Evolutionary conservation across 2,888 invertebrate genomes (phyloP), one percentile per base, ranked within the genome.

Genomic region (Candidula unifasciata): DNA sequence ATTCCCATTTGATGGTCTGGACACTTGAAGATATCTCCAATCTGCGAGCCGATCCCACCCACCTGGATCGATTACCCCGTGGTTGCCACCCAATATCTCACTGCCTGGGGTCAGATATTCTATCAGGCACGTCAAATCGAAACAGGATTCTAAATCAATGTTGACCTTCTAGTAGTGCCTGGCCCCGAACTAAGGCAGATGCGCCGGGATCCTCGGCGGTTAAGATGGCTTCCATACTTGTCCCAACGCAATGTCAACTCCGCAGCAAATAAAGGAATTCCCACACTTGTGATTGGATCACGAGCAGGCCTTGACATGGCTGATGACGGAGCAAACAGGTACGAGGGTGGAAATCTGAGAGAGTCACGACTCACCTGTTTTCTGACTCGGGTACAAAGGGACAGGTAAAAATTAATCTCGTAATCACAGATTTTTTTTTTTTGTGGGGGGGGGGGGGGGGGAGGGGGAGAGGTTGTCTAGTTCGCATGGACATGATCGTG

Each of bases 241-340:
- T 8, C 68, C 52, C 57, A 80, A 37, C n/a, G 60, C 57, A 80
- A 71, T 80, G 80, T 80, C 80, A 80, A 80, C 80, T 80, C 10
- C 8, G 33, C 3, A 57, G 71, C 71, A 80, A 80, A 80, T 80
- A 80, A 60, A 52, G 71, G 80, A 71, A 80, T 80, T 80, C 80
- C 71, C 54, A 57, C 71, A 71, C 80, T 80, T 54, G 57, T 80
- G 71, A 57, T 57, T 80, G 80, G 80, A n/a, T 69, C 80, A 80
- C 68, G 80, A n/a, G 33, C 27, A 57, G 35, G 52, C 27, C 80
- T 52, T n/a, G 80, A 44, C 52, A 54, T 24, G 27, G 80, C n/a
- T 30, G 80, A 71, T 71, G 71, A 24, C 57, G 80, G 37, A 71
- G 80, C 80, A 80, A 80, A 80, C 80, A 80, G 80, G 80, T 80